Evolutionary conservation across 2,797 vertebrate genomes (phyloP), one percentile per base, ranked within the genome.

Genomic region (Pseudochirops corinnae): DNA sequence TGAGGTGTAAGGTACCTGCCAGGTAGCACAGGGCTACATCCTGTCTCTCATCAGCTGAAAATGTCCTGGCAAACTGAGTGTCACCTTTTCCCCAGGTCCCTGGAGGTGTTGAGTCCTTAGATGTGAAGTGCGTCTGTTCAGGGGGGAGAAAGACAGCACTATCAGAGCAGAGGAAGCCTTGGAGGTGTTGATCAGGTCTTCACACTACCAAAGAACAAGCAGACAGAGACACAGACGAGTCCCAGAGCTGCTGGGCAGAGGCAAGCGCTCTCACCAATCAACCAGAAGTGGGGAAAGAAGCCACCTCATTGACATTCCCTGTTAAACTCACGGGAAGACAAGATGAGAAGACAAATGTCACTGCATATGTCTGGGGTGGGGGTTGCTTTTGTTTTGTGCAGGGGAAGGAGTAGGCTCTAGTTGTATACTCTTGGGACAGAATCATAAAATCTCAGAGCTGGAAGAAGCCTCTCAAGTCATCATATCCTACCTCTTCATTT

Each of bases 271-370:
- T 82, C 74, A 82, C 21, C 7, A 21, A 46, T 82, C n/a, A 46
- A 26, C 26, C 50, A 55, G 92, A 95, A 90, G 13, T 94, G 52
- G 92, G 93, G 1, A 91, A 92, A 52, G 33, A 93, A 97, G 93
- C 53, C 90, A 52, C 0, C 24, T 93, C 4, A 93, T 87, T 67
- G 29, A 92, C 93, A 29, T 46, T 94, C n/a, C 52, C 26, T 53
- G 26, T n/a, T 93, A 91, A 74, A 56, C 5, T 55, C 12, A 13
- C 56, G 55, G 92, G 13, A 90, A 82, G 74, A 82, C 39, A 46
- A 2, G 7, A 82, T 26, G 74, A 82, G 74, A 82, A 82, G 74
- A 82, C 39, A 82, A 82, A 46, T 82, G 74, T 82, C 39, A 26
- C 39, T 6, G 21, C 39, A 82, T 82, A 46, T 82, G 39, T 82